Conservation (phyloP, 2,888 invertebrate species). For the Candidula unifasciata region DNA sequence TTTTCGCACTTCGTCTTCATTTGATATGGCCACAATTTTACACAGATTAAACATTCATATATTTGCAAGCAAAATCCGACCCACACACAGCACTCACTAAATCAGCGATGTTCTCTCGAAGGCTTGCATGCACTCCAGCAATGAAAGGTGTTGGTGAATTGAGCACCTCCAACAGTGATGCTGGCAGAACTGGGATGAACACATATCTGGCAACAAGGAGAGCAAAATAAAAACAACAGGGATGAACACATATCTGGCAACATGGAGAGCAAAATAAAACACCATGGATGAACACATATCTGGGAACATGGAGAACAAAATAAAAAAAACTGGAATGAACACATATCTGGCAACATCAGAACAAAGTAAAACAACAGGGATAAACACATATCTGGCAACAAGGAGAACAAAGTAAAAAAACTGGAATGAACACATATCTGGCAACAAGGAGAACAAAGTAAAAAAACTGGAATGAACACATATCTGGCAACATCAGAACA, state of each 20-base stretch:
- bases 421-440: slow-evolving; percentile 95
- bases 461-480: slow-evolving; percentile 95
- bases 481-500: slow-evolving; percentile 80
- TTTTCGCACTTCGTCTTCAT: too few relatives aligned
- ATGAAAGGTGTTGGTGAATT: slow-evolving; percentile 98
- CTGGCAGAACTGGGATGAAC: slow-evolving; percentile 96
- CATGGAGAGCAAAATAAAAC: background rate
- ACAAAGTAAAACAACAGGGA: slow-evolving; percentile 84
- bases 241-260: slow-evolving; percentile 91
- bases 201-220: slow-evolving; percentile 83
- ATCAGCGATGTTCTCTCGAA: slow-evolving; percentile 92
- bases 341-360: background rate
- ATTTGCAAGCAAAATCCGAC: too few relatives aligned
- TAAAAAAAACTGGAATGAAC: too few relatives aligned
- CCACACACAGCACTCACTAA: slow-evolving; percentile 82
- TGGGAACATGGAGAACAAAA: slow-evolving; percentile 57
- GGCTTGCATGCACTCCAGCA: slow-evolving; percentile 94
- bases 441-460: background rate
- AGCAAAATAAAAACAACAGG: slow-evolving; percentile 80
- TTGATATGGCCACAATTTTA: too few relatives aligned
- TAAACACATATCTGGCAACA: slow-evolving; percentile 89
- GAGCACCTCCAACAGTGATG: slow-evolving; percentile 93
- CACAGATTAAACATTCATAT: too few relatives aligned
- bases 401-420: background rate
- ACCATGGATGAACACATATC: slow-evolving; percentile 97